Base-by-base conservation (phyloP, 2,888 invertebrate genomes). In the Enchytraeus crypticus region DNA sequence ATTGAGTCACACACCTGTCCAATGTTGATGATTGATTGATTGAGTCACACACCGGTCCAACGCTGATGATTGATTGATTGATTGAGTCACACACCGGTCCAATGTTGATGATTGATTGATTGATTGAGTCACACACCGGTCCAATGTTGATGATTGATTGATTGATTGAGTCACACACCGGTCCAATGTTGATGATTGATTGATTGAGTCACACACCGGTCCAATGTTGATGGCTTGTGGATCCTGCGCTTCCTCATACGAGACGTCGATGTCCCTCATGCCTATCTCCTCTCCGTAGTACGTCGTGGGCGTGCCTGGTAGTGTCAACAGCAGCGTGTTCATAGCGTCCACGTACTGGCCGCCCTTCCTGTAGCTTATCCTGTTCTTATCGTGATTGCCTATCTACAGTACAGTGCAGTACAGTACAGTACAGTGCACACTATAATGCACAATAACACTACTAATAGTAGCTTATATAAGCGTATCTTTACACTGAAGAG, bases 211-310 rank as follows among this genome's bases (percentile, higher is more conserved):
- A 29, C 64, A 53, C 32, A 68, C 67, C 53, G 65, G 59, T 38
- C 71, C 71, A 55, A 56, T 57, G 46, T 65, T 64, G n/a, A 63
- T 64, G 2, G 72, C 74, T 51, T 62, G 67, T 0, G 74, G 73
- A 54, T 77, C 77, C 32, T 70, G 65, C 0, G 73, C 72, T 27
- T 72, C 68, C 5, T 71, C 59, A 54, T 68, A 73, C 18, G 70
- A 59, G 45, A 76, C 71, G 27, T 65, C 51, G 18, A 63, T 57
- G 73, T 89, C 85, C 0, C 82, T 81, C 87, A 90, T 87, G 8
- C 87, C 90, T 58, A 91, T 85, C 82, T 93, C 92, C 77, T 91
- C 90, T 0, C 90, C 92, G 71, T 90, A 88, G 74, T 93, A 93
- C 0, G 89, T 88, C 8, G 92, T 85, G 0, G 90, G 87, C 3